Conservation (phyloP, 2,888 invertebrate species). For the Nomada lathburiana region DNA sequence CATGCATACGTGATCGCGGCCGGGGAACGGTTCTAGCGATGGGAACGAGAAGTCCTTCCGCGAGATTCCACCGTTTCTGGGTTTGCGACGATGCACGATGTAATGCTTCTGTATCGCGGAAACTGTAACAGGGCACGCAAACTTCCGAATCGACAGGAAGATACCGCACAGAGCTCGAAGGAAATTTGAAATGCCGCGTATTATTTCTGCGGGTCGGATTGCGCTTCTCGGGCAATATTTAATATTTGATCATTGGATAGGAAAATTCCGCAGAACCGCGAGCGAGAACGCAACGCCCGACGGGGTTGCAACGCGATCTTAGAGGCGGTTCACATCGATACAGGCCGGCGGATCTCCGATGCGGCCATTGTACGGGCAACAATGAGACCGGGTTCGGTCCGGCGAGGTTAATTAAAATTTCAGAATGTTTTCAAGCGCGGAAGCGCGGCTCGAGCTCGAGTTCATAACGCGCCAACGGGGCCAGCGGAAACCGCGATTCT, state of each 20-base stretch:
- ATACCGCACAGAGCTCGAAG: too few species aligned
- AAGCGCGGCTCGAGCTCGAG: background rate
- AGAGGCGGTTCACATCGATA: background rate
- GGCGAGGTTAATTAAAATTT: constrained; percentile 47
- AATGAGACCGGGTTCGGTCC: constrained; percentile 15
- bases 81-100: too few species aligned
- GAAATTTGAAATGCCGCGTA: too few species aligned
- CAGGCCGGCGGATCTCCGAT: constrained; percentile 11
- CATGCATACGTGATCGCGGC: constrained; percentile 67
- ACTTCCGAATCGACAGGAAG: too few species aligned
- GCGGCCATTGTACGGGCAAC: constrained; percentile 24
- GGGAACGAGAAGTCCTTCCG: constrained; percentile 34
- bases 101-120: too few species aligned
- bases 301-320: background rate
- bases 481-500: constrained; percentile 1
- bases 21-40: constrained; percentile 30
- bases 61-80: background rate
- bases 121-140: too few species aligned
- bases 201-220: too few species aligned
- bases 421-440: constrained; percentile 29
- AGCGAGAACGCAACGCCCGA: background rate
- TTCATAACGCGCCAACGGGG: constrained; percentile 15
- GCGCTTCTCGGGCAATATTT: too few species aligned
- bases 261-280: background rate
- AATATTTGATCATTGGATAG: too few species aligned